These are phyloP conservation scores for Cephus nigrinus DNA, from an alignment of 2,888 invertebrate genomes.

Conservation along the genomic window DNA sequence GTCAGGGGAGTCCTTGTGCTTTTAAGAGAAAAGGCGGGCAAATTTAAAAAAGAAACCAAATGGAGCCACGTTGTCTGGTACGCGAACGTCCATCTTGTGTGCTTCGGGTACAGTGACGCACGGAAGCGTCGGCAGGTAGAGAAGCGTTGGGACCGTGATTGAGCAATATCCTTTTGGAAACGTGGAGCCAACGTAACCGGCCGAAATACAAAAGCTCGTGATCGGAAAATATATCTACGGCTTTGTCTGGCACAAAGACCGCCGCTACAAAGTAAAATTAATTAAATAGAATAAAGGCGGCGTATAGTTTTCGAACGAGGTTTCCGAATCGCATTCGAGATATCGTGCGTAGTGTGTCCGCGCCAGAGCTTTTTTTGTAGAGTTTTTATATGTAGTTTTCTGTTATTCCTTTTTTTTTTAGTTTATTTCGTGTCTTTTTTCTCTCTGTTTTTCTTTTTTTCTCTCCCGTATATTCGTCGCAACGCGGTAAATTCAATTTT, in stretches of 20 bases:
- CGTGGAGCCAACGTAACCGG: constrained; percentile 6
- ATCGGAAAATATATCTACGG: constrained; percentile 27
- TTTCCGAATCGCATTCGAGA: background rate
- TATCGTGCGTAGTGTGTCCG: background rate
- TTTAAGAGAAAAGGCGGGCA: background rate
- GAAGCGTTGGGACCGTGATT: background rate
- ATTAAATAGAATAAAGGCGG: constrained; percentile 34
- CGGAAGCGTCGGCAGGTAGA: background rate
- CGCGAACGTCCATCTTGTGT: background rate
- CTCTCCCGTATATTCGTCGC: background rate
- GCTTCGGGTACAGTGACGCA: background rate
- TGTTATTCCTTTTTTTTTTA: constrained; percentile 9
- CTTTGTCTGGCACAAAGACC: constrained; percentile 21
- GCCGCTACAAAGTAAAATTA: constrained; percentile 28
- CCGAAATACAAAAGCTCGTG: constrained; percentile 20
- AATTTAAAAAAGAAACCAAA: background rate
- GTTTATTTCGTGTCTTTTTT: background rate
- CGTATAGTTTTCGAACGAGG: background rate
- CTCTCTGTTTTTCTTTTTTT: constrained; percentile 4
- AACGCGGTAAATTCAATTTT: background rate
- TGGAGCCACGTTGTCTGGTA: background rate
- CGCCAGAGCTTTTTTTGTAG: background rate
- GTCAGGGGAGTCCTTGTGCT: background rate
- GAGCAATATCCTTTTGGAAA: constrained; percentile 32
- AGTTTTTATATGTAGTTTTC: background rate